Conservation (phyloP, 2,113 vertebrate species). For the Eclectus roratus region DNA sequence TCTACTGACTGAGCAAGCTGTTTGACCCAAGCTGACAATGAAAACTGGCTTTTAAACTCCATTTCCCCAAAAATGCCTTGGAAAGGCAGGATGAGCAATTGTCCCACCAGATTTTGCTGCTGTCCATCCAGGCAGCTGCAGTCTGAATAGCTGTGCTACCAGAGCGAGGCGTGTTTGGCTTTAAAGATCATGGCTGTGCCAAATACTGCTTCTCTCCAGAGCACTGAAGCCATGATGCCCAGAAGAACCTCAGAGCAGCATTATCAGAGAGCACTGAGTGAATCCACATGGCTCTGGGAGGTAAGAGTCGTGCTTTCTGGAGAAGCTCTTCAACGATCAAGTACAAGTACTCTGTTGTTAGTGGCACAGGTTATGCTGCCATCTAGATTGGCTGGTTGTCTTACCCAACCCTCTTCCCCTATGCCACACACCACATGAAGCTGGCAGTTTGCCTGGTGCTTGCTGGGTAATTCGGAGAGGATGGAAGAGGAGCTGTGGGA, state of each 20-base stretch:
- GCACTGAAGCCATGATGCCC: too few relatives aligned
- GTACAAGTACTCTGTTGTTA: neutral
- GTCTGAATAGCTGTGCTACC: neutral
- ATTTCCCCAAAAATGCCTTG: neutral
- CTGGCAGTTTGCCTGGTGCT: fast-evolving
- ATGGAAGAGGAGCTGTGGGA: neutral
- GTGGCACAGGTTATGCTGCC: neutral
- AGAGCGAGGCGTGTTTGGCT: neutral
- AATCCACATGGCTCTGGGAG: neutral
- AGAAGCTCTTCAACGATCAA: neutral
- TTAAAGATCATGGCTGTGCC: neutral
- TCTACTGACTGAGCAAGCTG: neutral
- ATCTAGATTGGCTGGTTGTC: neutral
- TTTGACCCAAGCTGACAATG: neutral
- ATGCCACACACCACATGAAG: fast-evolving
- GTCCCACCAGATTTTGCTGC: neutral
- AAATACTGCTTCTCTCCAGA: neutral
- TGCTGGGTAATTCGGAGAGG: neutral
- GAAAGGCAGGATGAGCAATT: neutral
- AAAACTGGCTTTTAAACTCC: neutral
- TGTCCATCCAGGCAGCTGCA: neutral
- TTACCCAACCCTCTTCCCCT: too few relatives aligned
- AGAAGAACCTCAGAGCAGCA: neutral
- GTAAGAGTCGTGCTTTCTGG: fast-evolving
- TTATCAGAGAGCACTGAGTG: fast-evolving